Percentiles rank a stretch among this genome's conserved stretches.
Evolutionary conservation across 2,888 invertebrate genomes (phyloP).

Genomic region (Byasa hedistus): DNA sequence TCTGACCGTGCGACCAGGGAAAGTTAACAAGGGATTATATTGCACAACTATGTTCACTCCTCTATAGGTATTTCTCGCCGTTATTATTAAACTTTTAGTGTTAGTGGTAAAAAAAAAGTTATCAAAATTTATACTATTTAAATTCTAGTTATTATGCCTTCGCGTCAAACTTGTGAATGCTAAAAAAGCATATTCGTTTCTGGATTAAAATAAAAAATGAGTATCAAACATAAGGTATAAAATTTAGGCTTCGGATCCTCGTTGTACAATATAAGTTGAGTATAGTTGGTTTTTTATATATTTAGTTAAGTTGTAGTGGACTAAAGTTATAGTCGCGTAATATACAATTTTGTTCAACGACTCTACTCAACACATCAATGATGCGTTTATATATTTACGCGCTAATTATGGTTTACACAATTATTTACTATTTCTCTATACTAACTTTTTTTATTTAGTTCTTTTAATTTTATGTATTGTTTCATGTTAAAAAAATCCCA

Average conservation of each 20-base stretch:
- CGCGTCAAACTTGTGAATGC: too few species aligned
- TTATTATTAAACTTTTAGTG: background rate
- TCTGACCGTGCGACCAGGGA: slow-evolving; percentile 65
- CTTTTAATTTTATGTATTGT: too few species aligned
- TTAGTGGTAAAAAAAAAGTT: background rate
- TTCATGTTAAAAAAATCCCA: too few species aligned
- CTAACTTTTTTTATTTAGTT: too few species aligned
- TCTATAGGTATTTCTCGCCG: slow-evolving; percentile 8
- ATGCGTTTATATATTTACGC: too few species aligned
- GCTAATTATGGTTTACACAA: too few species aligned
- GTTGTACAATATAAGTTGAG: background rate
- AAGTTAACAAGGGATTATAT: slow-evolving; percentile 46
- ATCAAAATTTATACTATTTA: background rate
- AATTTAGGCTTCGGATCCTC: background rate
- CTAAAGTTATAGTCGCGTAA: too few species aligned
- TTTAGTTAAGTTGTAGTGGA: too few species aligned
- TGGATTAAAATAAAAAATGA: background rate
- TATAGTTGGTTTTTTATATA: too few species aligned
- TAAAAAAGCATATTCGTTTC: background rate
- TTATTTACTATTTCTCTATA: too few species aligned
- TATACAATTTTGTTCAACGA: too few species aligned
- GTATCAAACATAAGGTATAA: background rate
- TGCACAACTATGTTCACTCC: slow-evolving; percentile 23
- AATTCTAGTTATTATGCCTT: background rate
- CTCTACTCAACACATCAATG: background rate